Evolutionary conservation across 2,113 vertebrate genomes (phyloP).

Genomic region (Morphnarchus princeps): DNA sequence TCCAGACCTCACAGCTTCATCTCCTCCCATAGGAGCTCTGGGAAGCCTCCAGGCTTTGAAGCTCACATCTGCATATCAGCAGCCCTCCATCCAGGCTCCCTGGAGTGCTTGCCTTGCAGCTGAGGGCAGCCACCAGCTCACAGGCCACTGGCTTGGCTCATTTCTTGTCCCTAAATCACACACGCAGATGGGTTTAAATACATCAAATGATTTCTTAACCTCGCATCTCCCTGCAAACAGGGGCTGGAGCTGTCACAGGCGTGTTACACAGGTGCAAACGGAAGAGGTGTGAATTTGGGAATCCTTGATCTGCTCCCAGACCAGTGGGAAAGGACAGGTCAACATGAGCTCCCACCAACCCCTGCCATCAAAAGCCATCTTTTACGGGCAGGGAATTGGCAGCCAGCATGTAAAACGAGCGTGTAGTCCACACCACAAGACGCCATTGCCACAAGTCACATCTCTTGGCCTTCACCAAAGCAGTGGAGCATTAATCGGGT

Average conservation of each 20-base stretch:
- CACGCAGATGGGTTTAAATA: not conserved
- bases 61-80: not conserved
- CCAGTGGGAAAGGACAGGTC: not conserved
- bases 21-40: not conserved
- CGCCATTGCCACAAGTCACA: accelerated
- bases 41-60: slow-evolving; percentile 5
- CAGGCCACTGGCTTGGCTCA: not conserved
- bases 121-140: not conserved
- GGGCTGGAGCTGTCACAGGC: not conserved
- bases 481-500: not conserved
- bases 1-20: not conserved
- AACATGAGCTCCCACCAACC: not conserved
- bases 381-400: not conserved
- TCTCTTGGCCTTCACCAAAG: not conserved
- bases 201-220: not conserved
- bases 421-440: not conserved
- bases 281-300: not conserved
- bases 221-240: not conserved
- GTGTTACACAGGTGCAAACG: accelerated
- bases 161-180: not conserved
- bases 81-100: not conserved
- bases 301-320: not conserved
- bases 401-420: not conserved
- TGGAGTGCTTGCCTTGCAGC: not conserved
- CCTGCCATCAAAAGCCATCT: not conserved